Evolutionary conservation across 2,113 vertebrate genomes (phyloP).

Genomic region (Chaetodon trifascialis): DNA sequence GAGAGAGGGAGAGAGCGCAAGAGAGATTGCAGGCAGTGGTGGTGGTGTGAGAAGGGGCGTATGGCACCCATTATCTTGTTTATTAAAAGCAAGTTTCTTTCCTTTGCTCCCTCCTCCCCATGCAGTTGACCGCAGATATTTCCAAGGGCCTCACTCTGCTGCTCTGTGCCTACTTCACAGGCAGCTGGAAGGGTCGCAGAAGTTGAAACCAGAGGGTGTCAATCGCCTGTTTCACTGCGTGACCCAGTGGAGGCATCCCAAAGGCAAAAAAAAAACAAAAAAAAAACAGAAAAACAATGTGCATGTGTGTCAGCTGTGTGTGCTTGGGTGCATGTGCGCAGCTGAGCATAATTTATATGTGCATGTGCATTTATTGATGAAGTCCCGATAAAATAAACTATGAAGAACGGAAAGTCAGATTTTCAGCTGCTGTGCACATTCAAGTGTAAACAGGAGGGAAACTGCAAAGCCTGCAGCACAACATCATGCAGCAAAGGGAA

Average conservation of each 20-base stretch:
- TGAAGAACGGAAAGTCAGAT: conserved; percentile 37
- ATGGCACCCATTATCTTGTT: conserved; percentile 91
- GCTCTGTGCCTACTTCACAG: conserved; percentile 77
- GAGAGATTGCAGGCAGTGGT: conserved; percentile 67
- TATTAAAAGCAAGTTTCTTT: conserved; percentile 93
- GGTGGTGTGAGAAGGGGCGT: conserved; percentile 79
- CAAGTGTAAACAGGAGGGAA: conserved; percentile 27
- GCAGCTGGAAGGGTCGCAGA: conserved; percentile 78
- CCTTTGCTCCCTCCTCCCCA: conserved; percentile 72
- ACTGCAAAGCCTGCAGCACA: conserved; percentile 41
- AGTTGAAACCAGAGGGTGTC: conserved; percentile 79
- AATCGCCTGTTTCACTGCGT: conserved; percentile 55
- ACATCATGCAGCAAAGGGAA: background rate
- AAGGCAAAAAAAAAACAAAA: conserved; percentile 4
- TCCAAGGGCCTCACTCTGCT: conserved; percentile 74
- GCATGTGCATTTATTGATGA: conserved; percentile 49
- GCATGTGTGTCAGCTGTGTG: conserved; percentile 34
- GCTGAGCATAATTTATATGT: conserved; percentile 38
- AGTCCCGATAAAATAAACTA: conserved; percentile 23
- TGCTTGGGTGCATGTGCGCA: conserved; percentile 16
- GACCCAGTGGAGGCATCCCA: conserved; percentile 51
- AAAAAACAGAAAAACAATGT: background rate
- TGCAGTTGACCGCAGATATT: conserved; percentile 91
- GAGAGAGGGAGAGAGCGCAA: conserved; percentile 25
- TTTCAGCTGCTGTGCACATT: conserved; percentile 44